These are phyloP conservation scores for Drosophila formosana DNA, from an alignment of 2,888 invertebrate genomes.

Conservation along the genomic window DNA sequence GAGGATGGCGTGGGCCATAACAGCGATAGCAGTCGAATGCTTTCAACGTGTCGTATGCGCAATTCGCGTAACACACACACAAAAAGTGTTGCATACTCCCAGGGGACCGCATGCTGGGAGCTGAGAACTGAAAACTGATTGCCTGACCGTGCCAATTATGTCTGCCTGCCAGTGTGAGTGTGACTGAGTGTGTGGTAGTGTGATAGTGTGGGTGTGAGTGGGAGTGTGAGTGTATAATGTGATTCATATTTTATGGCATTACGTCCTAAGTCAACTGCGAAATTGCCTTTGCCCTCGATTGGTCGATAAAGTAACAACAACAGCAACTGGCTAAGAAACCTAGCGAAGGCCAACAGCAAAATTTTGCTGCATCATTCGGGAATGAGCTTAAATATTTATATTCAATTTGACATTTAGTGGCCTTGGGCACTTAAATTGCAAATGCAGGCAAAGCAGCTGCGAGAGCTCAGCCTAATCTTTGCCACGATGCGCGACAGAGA, in stretches of 20 bases:
- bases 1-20: background rate
- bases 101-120: slow-evolving; percentile 13
- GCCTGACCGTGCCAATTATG: slow-evolving; percentile 24
- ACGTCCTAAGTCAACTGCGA: slow-evolving; percentile 73
- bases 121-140: slow-evolving; percentile 20
- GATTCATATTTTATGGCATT: slow-evolving; percentile 68
- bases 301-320: slow-evolving; percentile 48
- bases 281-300: slow-evolving; percentile 62
- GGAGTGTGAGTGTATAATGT: slow-evolving; percentile 17
- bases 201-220: slow-evolving; percentile 1
- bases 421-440: slow-evolving; percentile 52
- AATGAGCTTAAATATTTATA: slow-evolving; percentile 68
- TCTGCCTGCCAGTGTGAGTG: background rate
- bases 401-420: slow-evolving; percentile 71
- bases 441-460: slow-evolving; percentile 41
- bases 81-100: slow-evolving; percentile 41
- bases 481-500: background rate
- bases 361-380: slow-evolving; percentile 67
- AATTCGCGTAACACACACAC: slow-evolving; percentile 24
- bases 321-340: slow-evolving; percentile 1
- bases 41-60: slow-evolving; percentile 50
- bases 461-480: slow-evolving; percentile 7
- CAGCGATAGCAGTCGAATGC: slow-evolving; percentile 18
- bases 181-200: background rate
- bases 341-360: slow-evolving; percentile 29